Evolutionary conservation across 2,888 invertebrate genomes (phyloP).

Genomic region (Lasioglossum calceatum): DNA sequence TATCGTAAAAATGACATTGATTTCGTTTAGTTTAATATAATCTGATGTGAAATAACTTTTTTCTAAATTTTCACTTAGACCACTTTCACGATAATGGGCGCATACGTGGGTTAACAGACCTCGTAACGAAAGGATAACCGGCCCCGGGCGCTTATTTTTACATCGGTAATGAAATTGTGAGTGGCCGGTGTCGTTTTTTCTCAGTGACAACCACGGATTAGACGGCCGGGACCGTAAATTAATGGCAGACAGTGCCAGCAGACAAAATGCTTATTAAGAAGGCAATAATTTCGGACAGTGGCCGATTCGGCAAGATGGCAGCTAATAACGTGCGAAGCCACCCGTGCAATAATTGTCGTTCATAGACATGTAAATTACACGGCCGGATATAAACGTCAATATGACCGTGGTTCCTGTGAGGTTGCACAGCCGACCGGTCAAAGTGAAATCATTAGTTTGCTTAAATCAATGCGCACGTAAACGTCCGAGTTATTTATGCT

Average conservation of each 20-base stretch:
- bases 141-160: background rate
- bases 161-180: background rate
- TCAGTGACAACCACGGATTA: conserved; percentile 32
- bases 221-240: conserved; percentile 32
- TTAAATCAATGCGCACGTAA: conserved; percentile 85
- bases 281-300: conserved; percentile 48
- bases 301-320: conserved; percentile 54
- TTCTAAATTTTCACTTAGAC: too few relatives aligned
- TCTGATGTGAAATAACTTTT: too few relatives aligned
- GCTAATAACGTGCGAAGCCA: conserved; percentile 63
- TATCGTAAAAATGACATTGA: too few relatives aligned
- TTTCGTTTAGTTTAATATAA: too few relatives aligned
- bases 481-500: conserved; percentile 84
- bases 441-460: conserved; percentile 85
- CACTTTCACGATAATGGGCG: too few relatives aligned
- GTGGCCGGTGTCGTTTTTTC: conserved; percentile 30
- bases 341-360: conserved; percentile 79
- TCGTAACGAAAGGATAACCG: background rate
- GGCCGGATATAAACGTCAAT: conserved; percentile 83
- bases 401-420: conserved; percentile 67
- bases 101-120: background rate
- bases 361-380: conserved; percentile 84
- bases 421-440: conserved; percentile 79
- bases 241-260: conserved; percentile 12
- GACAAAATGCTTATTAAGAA: conserved; percentile 58